Conservation (phyloP, 1,140 invertebrate genomes). For the Drosophila murphyi region DNA sequence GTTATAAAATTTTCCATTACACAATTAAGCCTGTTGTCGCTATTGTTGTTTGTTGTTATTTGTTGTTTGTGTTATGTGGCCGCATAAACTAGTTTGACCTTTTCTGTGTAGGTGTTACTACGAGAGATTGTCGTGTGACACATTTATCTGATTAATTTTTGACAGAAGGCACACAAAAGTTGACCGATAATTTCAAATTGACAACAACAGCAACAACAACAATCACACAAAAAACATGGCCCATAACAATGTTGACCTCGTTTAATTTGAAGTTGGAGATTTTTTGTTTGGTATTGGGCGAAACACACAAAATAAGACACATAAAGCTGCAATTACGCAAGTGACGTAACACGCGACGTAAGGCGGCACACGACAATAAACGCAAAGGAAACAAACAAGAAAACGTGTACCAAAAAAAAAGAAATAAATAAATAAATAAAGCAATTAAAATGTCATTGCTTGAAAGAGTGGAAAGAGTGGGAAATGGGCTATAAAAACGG, state of each 20-base stretch:
- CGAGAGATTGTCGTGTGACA: slow-evolving; percentile 50
- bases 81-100: slow-evolving; percentile 56
- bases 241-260: slow-evolving; percentile 74
- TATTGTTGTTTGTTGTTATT: slow-evolving; percentile 15
- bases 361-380: slow-evolving; percentile 74
- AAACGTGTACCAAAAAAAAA: slow-evolving; percentile 27
- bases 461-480: slow-evolving; percentile 46
- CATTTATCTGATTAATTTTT: slow-evolving; percentile 78
- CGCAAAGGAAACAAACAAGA: slow-evolving; percentile 28
- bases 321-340: slow-evolving; percentile 71
- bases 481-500: slow-evolving; percentile 81
- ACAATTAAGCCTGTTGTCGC: slow-evolving; percentile 34
- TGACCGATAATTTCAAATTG: slow-evolving; percentile 79
- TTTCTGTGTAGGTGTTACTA: slow-evolving; percentile 62
- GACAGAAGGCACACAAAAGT: slow-evolving; percentile 74
- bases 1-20: slow-evolving; percentile 40
- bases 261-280: slow-evolving; percentile 48
- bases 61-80: slow-evolving; percentile 18
- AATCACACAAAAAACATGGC: slow-evolving; percentile 43
- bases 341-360: slow-evolving; percentile 70
- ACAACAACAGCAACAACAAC: slow-evolving; percentile 55
- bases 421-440: slow-evolving; percentile 50
- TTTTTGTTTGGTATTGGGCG: slow-evolving; percentile 17
- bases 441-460: slow-evolving; percentile 82
- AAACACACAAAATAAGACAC: background rate